Base-by-base conservation (phyloP, 1,140 invertebrate genomes). In the Linepithema humile region DNA sequence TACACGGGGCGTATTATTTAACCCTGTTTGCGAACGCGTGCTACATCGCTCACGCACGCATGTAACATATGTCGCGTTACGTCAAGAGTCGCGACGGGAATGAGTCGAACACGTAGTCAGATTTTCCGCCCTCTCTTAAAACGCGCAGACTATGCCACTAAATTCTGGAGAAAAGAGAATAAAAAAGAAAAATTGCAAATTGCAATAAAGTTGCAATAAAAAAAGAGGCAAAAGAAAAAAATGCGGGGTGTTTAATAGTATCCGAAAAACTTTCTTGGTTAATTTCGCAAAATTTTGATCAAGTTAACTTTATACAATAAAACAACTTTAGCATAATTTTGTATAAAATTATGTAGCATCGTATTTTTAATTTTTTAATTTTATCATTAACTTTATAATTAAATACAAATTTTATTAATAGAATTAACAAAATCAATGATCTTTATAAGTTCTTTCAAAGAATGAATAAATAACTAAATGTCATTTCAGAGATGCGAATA, bases 1-100 rank as follows among this genome's bases (percentile, higher is more conserved):
- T 92, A 91, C 82, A 84, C 45, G 48, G 84, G 82, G 83, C 85
- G 87, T 86, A 90, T 92, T 92, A 89, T 90, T 92, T 91, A 91
- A 91, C 89, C 87, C 90, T 86, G 84, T 86, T 91, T 89, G 85
- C 48, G 82, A 87, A 83, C 74, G 50, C 60, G 77, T 70, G 60
- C 43, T 59, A 50, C 23, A 57, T 80, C 57, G 45, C 69, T 82
- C 40, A 70, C 74, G 67, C 87, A 87, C 82, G 85, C 86, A 84
- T 20, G 70, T 78, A 90, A 89, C 89, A 90, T 90, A 90, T 90
- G 89, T 85, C 83, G 67, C 55, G 43, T n/a, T 75, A 40, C 55
- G 20, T 17, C 40, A 82, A 72, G 40, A 74, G 57, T 75, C 72
- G 29, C 35, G 23, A 75, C 40, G 45, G 38, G 82, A 57, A 57